Conservation (phyloP, 2,797 vertebrate species). For the Mormyrus hasselquistii region DNA sequence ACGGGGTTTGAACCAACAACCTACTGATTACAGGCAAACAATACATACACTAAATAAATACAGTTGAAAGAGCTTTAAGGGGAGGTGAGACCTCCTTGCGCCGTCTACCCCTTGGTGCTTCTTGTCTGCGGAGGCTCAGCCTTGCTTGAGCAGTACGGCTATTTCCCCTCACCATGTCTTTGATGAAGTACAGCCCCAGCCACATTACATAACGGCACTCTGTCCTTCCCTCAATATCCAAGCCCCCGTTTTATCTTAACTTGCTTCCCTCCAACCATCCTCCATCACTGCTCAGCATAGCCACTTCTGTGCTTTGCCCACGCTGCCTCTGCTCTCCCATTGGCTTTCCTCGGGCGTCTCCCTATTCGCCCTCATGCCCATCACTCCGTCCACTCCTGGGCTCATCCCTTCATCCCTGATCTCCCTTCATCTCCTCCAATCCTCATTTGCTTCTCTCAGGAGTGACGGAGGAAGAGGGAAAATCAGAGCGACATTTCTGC, state of each 20-base stretch:
- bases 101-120: neutral
- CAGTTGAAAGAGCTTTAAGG: neutral
- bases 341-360: conserved; percentile 37
- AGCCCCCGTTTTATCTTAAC: neutral
- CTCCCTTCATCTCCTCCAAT: conserved; percentile 70
- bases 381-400: conserved; percentile 53
- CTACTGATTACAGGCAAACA: neutral
- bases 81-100: neutral
- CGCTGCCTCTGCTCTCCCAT: conserved; percentile 50
- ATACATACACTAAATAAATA: neutral
- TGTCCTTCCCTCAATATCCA: neutral
- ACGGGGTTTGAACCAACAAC: no score
- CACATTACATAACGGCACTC: neutral
- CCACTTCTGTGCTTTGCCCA: conserved; percentile 44
- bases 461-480: conserved; percentile 44
- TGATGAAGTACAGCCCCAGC: neutral
- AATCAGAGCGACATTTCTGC: conserved; percentile 23
- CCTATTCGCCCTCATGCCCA: conserved; percentile 26
- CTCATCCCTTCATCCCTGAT: conserved; percentile 71
- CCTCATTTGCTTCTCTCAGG: conserved; percentile 66
- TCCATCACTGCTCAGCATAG: conserved; percentile 20
- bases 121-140: neutral
- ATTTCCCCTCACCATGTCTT: neutral
- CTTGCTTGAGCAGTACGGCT: neutral
- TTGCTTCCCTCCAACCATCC: neutral